Evolutionary conservation across 2,113 vertebrate genomes (phyloP), one percentile per base, ranked within the genome.

Genomic region (Psittacara wagleri): DNA sequence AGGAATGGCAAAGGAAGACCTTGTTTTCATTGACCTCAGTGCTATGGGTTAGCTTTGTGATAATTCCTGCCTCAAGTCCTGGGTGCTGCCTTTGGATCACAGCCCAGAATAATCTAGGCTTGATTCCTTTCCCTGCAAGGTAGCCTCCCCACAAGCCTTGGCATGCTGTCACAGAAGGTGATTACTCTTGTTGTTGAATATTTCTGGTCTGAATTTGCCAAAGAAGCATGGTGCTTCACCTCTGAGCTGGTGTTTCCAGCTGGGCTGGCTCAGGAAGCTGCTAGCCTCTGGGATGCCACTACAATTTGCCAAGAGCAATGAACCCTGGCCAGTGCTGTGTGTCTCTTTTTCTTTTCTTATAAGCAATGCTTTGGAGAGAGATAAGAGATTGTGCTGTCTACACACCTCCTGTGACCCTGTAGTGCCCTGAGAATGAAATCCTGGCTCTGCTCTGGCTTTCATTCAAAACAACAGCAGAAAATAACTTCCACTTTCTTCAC

Each of bases 381-480:
- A 90, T 93, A 95, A 95, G 83, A 10, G 18, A 94, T 88, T 93
- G 83, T 86, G 86, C 74, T 93, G 85, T 75, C 94, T 93, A 20
- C 6, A 31, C 87, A 76, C 48, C 0, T 41, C 68, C 77, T 89
- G 43, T 91, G 94, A 96, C 83, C 96, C 92, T 94, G 74, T 17
- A 80, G 80, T 23, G 43, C 80, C 77, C 94, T 59, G 77, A 78
- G 79, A 95, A 68, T 84, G 83, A 94, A 95, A 96, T 90, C 77
- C 29, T 83, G 44, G 55, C 77, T 95, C 59, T 0, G 54, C 80
- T 95, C 86, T 87, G 73, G 63, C 91, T 89, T 89, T 80, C 80
- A 90, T 95, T 96, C 95, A 92, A 97, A 96, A 90, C 92, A 97
- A 83, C 51, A 83, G 84, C 55, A 88, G 88, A 90, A 95, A 96